Conservation (phyloP, 2,113 vertebrate species). For the Limnothrissa miodon region DNA sequence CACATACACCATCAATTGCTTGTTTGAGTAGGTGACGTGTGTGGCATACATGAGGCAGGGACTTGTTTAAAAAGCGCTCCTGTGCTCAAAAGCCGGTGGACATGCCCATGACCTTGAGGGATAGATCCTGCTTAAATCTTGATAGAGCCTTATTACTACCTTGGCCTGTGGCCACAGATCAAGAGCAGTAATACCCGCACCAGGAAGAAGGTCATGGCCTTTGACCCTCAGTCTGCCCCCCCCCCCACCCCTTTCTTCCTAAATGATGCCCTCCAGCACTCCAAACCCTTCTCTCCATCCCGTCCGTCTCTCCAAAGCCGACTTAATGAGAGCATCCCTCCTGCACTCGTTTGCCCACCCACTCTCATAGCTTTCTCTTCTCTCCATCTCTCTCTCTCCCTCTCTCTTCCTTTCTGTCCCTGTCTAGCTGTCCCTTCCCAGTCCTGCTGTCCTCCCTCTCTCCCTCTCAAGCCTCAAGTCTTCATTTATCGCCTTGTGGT, state of each 20-base stretch:
- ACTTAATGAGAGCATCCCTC: background rate
- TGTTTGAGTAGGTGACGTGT: background rate
- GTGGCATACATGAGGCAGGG: background rate
- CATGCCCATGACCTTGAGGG: background rate
- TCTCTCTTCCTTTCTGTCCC: constrained; percentile 37
- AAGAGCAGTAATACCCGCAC: background rate
- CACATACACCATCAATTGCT: background rate
- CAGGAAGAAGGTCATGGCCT: background rate
- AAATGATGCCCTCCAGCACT: background rate
- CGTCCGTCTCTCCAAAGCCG: background rate
- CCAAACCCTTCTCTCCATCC: background rate
- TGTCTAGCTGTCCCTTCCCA: background rate
- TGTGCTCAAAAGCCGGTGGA: background rate
- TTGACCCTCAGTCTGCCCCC: background rate
- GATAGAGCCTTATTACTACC: background rate
- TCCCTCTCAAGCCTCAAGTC: background rate
- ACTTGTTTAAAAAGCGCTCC: background rate
- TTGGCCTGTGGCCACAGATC: background rate
- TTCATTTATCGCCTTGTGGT: background rate
- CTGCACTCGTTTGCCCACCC: background rate
- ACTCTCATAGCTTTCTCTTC: constrained; percentile 31
- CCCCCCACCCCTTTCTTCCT: background rate
- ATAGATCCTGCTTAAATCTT: background rate
- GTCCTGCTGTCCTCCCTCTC: constrained; percentile 10
- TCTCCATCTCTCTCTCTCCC: constrained; percentile 30